Conservation (phyloP, 2,113 vertebrate species). For the Puntigrus tetrazona region DNA sequence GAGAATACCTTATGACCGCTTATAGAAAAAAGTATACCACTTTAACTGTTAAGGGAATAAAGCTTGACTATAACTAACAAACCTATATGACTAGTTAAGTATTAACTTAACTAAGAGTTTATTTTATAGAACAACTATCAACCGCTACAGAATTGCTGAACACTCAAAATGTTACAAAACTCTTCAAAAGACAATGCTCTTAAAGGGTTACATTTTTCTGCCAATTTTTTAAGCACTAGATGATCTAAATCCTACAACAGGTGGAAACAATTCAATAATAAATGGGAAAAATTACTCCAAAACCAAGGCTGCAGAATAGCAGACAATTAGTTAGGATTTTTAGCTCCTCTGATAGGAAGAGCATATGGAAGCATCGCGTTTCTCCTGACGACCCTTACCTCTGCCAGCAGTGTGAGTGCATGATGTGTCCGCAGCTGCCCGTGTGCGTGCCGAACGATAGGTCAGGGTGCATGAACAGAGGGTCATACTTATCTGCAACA, state of each 20-base stretch:
- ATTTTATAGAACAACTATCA: background rate
- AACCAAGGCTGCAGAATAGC: background rate
- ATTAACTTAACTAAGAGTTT: background rate
- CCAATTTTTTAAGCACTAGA: background rate
- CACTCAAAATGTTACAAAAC: background rate
- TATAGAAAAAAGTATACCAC: too few relatives aligned
- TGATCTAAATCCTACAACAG: background rate
- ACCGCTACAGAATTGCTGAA: too few relatives aligned
- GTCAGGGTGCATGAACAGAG: slow-evolving; percentile 94
- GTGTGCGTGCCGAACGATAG: slow-evolving; percentile 92
- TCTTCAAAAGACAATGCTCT: background rate
- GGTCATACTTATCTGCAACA: slow-evolving; percentile 83
- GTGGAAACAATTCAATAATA: background rate
- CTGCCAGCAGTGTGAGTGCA: slow-evolving; percentile 99
- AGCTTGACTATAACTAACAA: background rate
- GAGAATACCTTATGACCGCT: too few relatives aligned
- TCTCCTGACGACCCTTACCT: slow-evolving; percentile 78
- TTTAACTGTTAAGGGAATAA: too few relatives aligned
- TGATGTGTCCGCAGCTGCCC: slow-evolving; percentile 96
- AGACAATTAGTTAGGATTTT: background rate
- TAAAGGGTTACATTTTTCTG: background rate
- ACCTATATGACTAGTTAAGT: background rate
- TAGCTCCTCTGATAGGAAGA: background rate
- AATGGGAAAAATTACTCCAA: background rate
- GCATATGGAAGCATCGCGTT: background rate